Conservation (phyloP, 2,797 vertebrate genomes). For the Notolepis coatsorum region DNA sequence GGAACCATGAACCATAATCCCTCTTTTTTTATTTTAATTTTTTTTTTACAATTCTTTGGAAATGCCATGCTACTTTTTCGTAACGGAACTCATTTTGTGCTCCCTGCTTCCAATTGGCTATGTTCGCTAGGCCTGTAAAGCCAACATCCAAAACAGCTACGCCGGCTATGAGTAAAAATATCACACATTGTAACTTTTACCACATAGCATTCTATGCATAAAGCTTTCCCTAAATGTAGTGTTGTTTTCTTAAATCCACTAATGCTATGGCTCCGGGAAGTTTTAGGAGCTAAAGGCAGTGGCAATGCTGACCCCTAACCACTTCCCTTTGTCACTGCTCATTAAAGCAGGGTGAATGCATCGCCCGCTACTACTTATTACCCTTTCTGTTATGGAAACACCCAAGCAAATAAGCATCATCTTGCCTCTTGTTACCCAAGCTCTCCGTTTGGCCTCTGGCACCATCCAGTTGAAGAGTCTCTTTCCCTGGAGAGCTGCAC, state of each 20-base stretch:
- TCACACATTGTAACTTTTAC: neutral
- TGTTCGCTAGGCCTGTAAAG: neutral
- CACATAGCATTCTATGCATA: neutral
- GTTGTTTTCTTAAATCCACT: neutral
- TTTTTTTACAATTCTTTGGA: too few species aligned
- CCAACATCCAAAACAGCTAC: neutral
- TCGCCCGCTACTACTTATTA: constrained; percentile 72
- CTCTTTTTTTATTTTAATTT: too few species aligned
- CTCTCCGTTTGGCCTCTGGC: constrained; percentile 72
- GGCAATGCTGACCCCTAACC: constrained; percentile 65
- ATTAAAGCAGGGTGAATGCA: constrained; percentile 74
- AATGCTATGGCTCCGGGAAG: constrained; percentile 26
- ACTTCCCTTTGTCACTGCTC: constrained; percentile 64
- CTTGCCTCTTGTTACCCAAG: constrained; percentile 72
- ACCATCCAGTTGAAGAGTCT: constrained; percentile 74
- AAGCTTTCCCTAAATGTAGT: neutral
- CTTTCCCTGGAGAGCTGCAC: constrained; percentile 64
- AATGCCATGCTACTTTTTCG: too few species aligned
- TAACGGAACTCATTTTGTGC: neutral
- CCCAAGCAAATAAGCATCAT: constrained; percentile 75
- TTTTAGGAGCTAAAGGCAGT: constrained; percentile 43
- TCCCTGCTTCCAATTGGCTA: neutral
- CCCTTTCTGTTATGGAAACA: constrained; percentile 77
- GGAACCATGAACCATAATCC: too few species aligned
- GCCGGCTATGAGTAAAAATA: neutral